Conservation (phyloP, 2,113 vertebrate genomes). For the Anoura caudifer region DNA sequence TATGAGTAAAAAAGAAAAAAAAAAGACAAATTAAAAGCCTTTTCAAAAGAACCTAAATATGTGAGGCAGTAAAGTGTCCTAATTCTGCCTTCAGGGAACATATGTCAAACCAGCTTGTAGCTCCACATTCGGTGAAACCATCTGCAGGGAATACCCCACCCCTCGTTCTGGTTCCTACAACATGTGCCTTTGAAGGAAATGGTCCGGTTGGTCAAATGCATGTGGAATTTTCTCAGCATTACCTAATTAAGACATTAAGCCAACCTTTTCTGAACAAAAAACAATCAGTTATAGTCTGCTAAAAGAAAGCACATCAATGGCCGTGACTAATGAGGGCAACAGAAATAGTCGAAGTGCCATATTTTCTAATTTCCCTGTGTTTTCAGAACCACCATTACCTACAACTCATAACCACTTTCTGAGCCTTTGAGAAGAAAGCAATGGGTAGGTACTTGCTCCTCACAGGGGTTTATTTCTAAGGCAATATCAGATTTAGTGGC, state of each 20-base stretch:
- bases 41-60: slow-evolving; percentile 64
- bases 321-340: slow-evolving; percentile 33
- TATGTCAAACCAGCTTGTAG: background rate
- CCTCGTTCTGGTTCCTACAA: background rate
- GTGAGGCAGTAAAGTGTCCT: slow-evolving; percentile 37
- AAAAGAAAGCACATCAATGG: slow-evolving; percentile 21
- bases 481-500: background rate
- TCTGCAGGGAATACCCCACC: background rate
- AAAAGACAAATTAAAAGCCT: slow-evolving; percentile 26
- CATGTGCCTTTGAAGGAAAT: background rate
- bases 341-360: background rate
- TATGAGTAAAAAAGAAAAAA: background rate
- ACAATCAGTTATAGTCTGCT: background rate
- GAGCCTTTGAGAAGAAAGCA: background rate
- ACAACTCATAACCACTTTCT: background rate
- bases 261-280: slow-evolving; percentile 52
- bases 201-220: background rate
- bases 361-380: background rate
- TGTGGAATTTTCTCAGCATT: slow-evolving; percentile 52
- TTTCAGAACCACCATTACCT: background rate
- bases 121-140: background rate
- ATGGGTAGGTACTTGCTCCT: background rate
- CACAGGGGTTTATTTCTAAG: background rate
- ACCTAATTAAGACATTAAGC: slow-evolving; percentile 47
- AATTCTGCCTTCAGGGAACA: slow-evolving; percentile 53